Base-by-base conservation (phyloP, 1,140 invertebrate species). In the Aphelinus certus region DNA sequence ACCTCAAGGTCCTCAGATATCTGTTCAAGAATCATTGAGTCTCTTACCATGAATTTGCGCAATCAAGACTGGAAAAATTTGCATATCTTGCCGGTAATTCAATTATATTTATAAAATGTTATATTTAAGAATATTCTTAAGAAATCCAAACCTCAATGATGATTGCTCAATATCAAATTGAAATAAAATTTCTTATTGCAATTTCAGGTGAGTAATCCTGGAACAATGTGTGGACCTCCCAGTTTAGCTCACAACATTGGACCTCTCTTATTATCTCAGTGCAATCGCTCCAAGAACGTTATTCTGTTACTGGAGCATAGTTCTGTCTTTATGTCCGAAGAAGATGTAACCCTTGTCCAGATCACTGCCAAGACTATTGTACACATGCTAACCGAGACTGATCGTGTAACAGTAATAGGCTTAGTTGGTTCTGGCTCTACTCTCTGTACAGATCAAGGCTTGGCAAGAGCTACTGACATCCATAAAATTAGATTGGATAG, bases 361-460 rank as follows among this genome's bases (percentile, higher is more conserved):
- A 84, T 85, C 74, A 84, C 84, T 66, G 85, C 85, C 42, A 88
- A 85, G 81, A 85, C 84, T 42, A 83, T 88, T 7, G 76, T 88
- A 7, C 85, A 88, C 26, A 87, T 88, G 83, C 70, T 88, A 1
- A 82, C 83, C 3, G 85, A 87, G 45, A 81, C 75, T 3, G 87
- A 88, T 79, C 80, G 76, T n/a, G 78, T 88, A 9, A 83, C 81
- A 51, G 81, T 86, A 5, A 71, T 88, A 56, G 85, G 86, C 7
- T 79, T 88, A 5, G 80, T 82, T 42, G 82, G 76, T 26, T 74
- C 77, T 64, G 78, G 75, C 10, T 80, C 78, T 1, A 46, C 82
- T 4, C 77, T 83, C 73, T 87, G 87, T 72, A 65, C 60, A 0
- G 82, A 82, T 64, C 80, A 86, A 71, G 79, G 79, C 46, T 73